These are phyloP conservation scores for Sturnus vulgaris DNA, from an alignment of 2,113 vertebrate genomes.

Conservation along the genomic window DNA sequence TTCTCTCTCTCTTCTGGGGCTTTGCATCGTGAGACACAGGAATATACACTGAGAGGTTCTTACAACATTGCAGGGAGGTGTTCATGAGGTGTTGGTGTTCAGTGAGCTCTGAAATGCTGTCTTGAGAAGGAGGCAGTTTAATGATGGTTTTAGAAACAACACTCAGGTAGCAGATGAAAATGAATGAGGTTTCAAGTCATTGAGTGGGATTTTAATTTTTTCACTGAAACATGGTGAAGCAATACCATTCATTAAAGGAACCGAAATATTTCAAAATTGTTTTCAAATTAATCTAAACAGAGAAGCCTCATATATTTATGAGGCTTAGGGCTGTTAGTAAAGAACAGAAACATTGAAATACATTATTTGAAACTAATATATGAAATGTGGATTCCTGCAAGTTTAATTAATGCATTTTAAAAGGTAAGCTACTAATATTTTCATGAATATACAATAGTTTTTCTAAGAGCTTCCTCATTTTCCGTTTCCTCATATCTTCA, in stretches of 20 bases:
- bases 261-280: background rate
- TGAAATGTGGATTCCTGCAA: background rate
- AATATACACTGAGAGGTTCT: background rate
- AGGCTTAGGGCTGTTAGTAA: background rate
- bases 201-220: constrained; percentile 25
- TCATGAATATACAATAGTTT: background rate
- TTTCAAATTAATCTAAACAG: background rate
- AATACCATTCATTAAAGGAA: constrained; percentile 18
- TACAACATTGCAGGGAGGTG: background rate
- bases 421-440: background rate
- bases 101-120: background rate
- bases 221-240: constrained; percentile 4
- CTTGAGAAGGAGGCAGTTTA: constrained; percentile 18
- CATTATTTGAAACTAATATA: background rate
- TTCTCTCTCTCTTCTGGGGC: constrained; percentile 21
- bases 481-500: background rate
- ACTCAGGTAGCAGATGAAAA: background rate
- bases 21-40: constrained; percentile 15
- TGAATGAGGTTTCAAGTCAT: constrained; percentile 26
- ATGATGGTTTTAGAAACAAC: constrained; percentile 11
- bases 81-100: background rate
- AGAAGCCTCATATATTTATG: background rate
- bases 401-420: background rate
- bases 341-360: background rate
- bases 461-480: background rate